Evolutionary conservation across 2,113 vertebrate species (phyloP), one percentile per base, ranked within the genome.

Genomic region (Podiceps cristatus): DNA sequence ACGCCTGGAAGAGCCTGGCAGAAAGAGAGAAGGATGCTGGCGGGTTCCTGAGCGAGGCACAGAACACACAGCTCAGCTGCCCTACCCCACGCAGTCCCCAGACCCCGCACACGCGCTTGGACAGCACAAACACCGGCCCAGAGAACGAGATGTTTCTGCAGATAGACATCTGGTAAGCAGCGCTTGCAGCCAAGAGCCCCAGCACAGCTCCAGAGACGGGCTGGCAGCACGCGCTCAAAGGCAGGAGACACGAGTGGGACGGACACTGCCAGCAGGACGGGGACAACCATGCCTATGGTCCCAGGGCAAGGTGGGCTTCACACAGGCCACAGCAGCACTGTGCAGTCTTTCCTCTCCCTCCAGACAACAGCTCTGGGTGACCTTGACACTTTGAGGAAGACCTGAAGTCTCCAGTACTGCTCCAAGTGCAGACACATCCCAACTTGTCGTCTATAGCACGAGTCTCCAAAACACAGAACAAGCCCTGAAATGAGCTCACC

Each of bases 391-490:
- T 4, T 5, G 6, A 86, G 11, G 22, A 68, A 66, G 35, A 35
- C 6, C 52, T n/a, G 9, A 67, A 88, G 47, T 12, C 17, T 86
- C 47, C 33, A 75, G 11, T 9, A 13, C 37, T 47, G 33, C 63
- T 86, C 40, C 29, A 74, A 20, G 27, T 0, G 0, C 53, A 74
- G 42, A n/a, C 3, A 71, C 2, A 62, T 50, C 7, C 25, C 33
- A 42, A 18, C 13, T 42, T 0, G 1, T 8, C 11, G 18, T 59
- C n/a, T 59, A 28, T 0, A 25, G 4, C 11, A 0, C 15, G 13
- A 63, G n/a, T 9, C 19, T 35, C 35, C 52, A 82, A 52, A 78
- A 47, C 69, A 44, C 10, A 37, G 47, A 81, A n/a, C 11, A 25
- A 50, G 82, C 35, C 35, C 66, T 33, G 56, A 59, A 75, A 55